A percentile compares a stretch with the other conserved stretches of the same genome.
These are phyloP conservation scores for Axis porcinus DNA, from an alignment of 2,113 vertebrate genomes.

Conservation along the genomic window DNA sequence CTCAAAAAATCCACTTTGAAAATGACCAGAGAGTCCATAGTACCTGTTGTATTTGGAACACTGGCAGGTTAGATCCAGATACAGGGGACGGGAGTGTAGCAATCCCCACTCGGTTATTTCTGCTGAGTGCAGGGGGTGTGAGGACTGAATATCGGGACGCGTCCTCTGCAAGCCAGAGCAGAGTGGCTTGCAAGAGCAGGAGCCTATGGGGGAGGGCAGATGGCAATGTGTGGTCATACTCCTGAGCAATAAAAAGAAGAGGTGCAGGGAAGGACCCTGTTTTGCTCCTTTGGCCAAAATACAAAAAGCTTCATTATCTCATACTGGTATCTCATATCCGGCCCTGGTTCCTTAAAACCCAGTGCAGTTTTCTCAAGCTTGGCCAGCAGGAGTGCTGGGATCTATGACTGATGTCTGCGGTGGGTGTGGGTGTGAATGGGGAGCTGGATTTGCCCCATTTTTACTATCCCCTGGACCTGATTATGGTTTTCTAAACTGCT, in stretches of 20 bases:
- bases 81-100: background rate
- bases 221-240: fast-evolving
- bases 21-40: background rate
- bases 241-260: background rate
- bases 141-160: background rate
- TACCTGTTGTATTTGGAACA: background rate
- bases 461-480: background rate
- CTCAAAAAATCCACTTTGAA: background rate
- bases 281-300: conserved; percentile 53
- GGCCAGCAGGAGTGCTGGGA: background rate
- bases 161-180: background rate
- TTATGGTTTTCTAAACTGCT: fast-evolving
- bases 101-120: background rate
- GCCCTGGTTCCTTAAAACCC: background rate
- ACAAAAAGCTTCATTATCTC: background rate
- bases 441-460: fast-evolving
- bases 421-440: fast-evolving
- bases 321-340: background rate
- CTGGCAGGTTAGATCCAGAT: background rate
- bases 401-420: fast-evolving
- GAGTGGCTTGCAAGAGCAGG: background rate
- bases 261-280: background rate
- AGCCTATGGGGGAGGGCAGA: conserved; percentile 57
- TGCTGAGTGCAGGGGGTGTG: background rate
- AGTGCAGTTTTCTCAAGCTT: background rate